Percentiles rank a stretch among this genome's conserved stretches.
phyloP scores from a whole-genome alignment of 2,888 invertebrate genomes.

The Aphodius granarius region DNA sequence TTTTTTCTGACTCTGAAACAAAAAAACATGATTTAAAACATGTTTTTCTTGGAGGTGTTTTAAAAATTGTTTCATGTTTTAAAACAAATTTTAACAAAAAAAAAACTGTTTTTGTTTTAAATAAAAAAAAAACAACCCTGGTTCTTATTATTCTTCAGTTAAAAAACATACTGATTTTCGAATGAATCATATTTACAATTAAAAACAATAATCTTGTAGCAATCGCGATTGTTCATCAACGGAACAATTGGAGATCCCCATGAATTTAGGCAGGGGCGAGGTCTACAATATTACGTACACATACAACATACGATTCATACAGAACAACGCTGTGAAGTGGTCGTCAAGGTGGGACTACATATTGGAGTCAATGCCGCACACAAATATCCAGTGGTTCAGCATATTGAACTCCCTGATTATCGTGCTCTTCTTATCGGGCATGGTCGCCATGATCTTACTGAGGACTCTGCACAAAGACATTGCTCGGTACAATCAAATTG shows the following conservation, averaged over 20 bases:
- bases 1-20: too few relatives aligned
- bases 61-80: too few relatives aligned
- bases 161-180: too few relatives aligned
- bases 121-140: too few relatives aligned
- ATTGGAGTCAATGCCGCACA: constrained; percentile 90
- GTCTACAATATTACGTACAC: constrained; percentile 76
- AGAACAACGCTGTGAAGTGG: constrained; percentile 90
- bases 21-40: too few relatives aligned
- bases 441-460: constrained; percentile 98
- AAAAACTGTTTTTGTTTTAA: too few relatives aligned
- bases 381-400: constrained; percentile 99
- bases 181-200: not conserved
- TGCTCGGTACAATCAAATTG: constrained; percentile 96
- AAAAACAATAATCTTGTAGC: constrained; percentile 45
- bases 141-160: too few relatives aligned
- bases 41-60: too few relatives aligned
- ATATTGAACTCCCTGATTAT: constrained; percentile 98
- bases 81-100: too few relatives aligned
- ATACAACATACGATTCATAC: constrained; percentile 81
- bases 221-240: constrained; percentile 56
- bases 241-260: constrained; percentile 72
- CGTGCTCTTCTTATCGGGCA: constrained; percentile 94
- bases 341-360: constrained; percentile 99
- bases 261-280: constrained; percentile 56
- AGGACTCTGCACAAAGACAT: constrained; percentile 98